phyloP scores from a whole-genome alignment of 2,113 vertebrate species.

The Plotosus lineatus region DNA sequence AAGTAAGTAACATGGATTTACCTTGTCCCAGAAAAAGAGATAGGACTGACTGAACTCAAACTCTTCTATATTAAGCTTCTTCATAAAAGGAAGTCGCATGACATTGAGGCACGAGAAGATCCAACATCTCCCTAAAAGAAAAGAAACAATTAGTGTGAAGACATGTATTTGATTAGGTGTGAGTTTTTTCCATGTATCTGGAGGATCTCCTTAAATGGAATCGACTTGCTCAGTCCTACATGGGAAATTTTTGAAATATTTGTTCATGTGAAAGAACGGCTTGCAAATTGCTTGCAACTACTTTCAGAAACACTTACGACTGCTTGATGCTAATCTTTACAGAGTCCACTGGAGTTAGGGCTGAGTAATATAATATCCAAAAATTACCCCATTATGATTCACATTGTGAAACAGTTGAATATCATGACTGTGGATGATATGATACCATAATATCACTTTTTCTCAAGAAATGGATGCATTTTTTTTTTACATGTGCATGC shows the following conservation, averaged over 20 bases:
- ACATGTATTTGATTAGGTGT: too few relatives aligned
- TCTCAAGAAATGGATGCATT: too few relatives aligned
- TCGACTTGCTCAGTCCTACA: not conserved
- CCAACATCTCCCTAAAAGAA: conserved; percentile 90
- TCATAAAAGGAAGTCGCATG: conserved; percentile 97
- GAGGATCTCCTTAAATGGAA: not conserved
- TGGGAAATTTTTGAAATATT: not conserved
- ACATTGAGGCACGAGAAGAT: conserved; percentile 98
- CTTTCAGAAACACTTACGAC: not conserved
- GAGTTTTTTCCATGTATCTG: not conserved
- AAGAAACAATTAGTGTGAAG: conserved; percentile 44
- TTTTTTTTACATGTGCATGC: too few relatives aligned
- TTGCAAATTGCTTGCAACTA: not conserved
- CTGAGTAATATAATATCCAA: too few relatives aligned
- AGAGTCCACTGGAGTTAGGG: not conserved
- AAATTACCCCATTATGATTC: too few relatives aligned
- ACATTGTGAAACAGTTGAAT: too few relatives aligned
- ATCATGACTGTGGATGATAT: too few relatives aligned
- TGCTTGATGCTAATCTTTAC: not conserved
- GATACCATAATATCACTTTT: too few relatives aligned
- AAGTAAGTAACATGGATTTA: conserved; percentile 60
- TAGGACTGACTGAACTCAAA: conserved; percentile 99
- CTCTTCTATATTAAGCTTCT: conserved; percentile 95
- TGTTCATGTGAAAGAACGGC: not conserved
- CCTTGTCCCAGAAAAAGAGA: conserved; percentile 99